Evolutionary conservation across 2,113 vertebrate species (phyloP), one percentile per base, ranked within the genome.

Genomic region (Trachemys scripta): DNA sequence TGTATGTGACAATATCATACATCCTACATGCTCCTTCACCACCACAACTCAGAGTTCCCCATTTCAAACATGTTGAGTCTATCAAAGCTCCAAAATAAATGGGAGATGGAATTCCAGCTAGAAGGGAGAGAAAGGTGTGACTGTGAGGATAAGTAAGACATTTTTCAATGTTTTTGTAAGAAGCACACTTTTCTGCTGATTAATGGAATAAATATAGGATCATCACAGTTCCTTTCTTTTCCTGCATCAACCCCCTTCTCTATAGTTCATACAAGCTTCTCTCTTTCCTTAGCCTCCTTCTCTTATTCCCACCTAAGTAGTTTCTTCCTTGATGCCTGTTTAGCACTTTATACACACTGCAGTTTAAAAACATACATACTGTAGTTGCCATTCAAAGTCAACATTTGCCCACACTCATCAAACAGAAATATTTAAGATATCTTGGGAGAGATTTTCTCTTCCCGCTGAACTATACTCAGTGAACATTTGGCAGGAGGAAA

Each of bases 61-160:
- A 99, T 42, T 99, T 99, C 98, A 99, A 97, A 98, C 99, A 99
- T 2, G 99, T 99, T 16, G 91, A 98, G 90, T 99, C 99, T 92
- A 99, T 98, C 95, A 99, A 97, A 35, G 99, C 99, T 87, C 99
- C 99, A 56, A 99, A 99, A 97, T 99, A 99, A 93, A 99, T 98
- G 4, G 99, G 99, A 87, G 99, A 98, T 62, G 99, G 99, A 88
- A 99, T 99, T 84, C 99, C 99, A 98, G 99, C 99, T 99, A 90
- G 51, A 95, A 92, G 5, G 79, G 47, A 84, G 29, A 75, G 16
- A 91, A 92, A 38, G 85, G 12, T 51, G 29, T 76, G n/a, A 22
- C 38, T 5, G n/a, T 11, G 27, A 90, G 47, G 87, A 49, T 24
- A 91, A 84, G 14, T 75, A 17, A 17, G 35, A 88, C 25, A 89